Evolutionary conservation across 2,797 vertebrate species (phyloP), one percentile per base, ranked within the genome.

Genomic region (Brotula barbata): DNA sequence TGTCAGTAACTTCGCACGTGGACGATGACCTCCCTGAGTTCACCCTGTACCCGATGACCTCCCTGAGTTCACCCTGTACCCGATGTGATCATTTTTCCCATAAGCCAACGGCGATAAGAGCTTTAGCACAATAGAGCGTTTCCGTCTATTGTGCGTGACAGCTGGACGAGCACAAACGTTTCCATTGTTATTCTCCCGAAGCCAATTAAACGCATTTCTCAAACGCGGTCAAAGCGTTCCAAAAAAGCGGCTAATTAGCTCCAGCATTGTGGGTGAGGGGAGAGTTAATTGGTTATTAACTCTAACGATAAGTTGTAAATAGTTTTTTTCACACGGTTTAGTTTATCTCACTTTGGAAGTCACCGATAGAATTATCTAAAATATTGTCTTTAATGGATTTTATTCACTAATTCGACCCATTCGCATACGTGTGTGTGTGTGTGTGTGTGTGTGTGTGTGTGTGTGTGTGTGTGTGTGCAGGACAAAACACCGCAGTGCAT

Each of bases 331-430:
- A 48, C 41, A 34, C 65, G 59, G 62, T 50, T 55, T 33, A n/a
- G n/a, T n/a, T n/a, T n/a, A n/a, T n/a, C n/a, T n/a, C n/a, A n/a
- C n/a, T n/a, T n/a, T n/a, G n/a, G n/a, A n/a, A n/a, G n/a, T 71
- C 73, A 50, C 56, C 39, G 25, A 14, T 39, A 66, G 42, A 79
- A 77, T 84, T 74, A 73, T 13, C 48, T 71, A 64, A 60, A 68
- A 74, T 60, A 53, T 33, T 42, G 15, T 9, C 16, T 64, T 63
- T 28, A 46, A 58, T 28, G 17, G 17, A 25, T 58, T 74, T 67
- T 51, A 21, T 63, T 78, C 44, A 34, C 45, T 59, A 15, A 11
- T n/a, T n/a, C n/a, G 25, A 28, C 4, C 25, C 25, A 28, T 8
- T 28, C 8, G 8, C 25, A 13, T 45, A 31, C 37, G 31, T 36